Evolutionary conservation across 2,113 vertebrate genomes (phyloP), one percentile per base, ranked within the genome.

Genomic region (Brevimyrus niger): DNA sequence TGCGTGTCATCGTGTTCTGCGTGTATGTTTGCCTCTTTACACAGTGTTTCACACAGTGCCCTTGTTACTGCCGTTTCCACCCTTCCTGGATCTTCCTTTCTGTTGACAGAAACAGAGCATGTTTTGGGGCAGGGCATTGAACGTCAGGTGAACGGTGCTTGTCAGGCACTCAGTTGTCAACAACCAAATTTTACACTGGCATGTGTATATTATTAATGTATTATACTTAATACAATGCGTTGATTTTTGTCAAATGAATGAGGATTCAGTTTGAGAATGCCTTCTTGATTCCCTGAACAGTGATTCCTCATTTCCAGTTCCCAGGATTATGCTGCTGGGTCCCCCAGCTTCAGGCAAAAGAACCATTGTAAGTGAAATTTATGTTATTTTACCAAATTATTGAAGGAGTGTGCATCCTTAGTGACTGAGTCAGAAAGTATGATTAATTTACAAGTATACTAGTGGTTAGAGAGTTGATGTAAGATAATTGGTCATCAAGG

Each of bases 281-380:
- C 17, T 3, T 19, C 19, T 3, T 8, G 65, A 48, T 89, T 35
- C 51, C 27, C 13, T 50, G 87, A 87, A 88, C 80, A 46, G 44
- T 50, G 27, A 76, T 88, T 84, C 92, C 2, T 89, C 92, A 91
- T 87, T 27, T 65, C 90, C 92, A 99, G 98, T 96, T 90, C 97
- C 98, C 89, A 96, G 93, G 92, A 92, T 99, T 19, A 88, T 96
- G 58, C 88, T 99, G 83, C 91, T 99, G 48, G 98, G 98, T 2
- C 97, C 98, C 1, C 97, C 98, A 0, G 95, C 96, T 76, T 97
- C 97, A 2, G 98, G 98, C 65, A 99, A 98, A 92, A 96, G 94
- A 0, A 97, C 97, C 0, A 92, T 97, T 87, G 98, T 99, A 93
- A 97, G 97, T 97, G 88, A 13, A 38, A 84, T 48, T 51, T 83